Evolutionary conservation across 1,140 invertebrate species (phyloP).

Genomic region (Drosophila lacertosa): DNA sequence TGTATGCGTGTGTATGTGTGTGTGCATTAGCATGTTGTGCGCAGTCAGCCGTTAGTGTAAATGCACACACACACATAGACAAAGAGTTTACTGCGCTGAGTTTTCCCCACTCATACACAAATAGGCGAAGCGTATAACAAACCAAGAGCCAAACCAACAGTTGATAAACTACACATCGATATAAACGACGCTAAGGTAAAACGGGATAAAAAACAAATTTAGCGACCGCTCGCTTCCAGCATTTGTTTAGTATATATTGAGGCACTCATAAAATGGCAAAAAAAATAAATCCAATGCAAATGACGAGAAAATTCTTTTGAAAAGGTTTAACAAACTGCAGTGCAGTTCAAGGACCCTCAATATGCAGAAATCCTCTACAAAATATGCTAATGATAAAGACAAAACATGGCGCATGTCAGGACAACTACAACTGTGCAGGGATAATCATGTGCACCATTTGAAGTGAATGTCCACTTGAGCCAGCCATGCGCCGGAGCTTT

Average conservation of each 20-base stretch:
- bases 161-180: slow-evolving; percentile 11
- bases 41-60: slow-evolving; percentile 35
- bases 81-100: slow-evolving; percentile 9
- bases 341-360: slow-evolving; percentile 41
- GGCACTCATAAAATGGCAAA: not conserved
- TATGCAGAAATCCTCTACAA: not conserved
- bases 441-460: slow-evolving; percentile 47
- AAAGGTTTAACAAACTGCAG: slow-evolving; percentile 31
- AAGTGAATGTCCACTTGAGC: slow-evolving; percentile 22
- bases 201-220: not conserved
- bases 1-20: not conserved
- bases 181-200: not conserved
- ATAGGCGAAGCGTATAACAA: not conserved
- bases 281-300: slow-evolving; percentile 5
- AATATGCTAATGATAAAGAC: slow-evolving; percentile 11
- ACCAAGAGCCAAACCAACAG: not conserved
- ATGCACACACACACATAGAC: slow-evolving; percentile 13
- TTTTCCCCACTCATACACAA: slow-evolving; percentile 2
- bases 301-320: slow-evolving; percentile 4
- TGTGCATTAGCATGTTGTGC: slow-evolving; percentile 34
- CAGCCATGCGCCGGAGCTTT: not conserved
- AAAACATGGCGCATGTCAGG: slow-evolving; percentile 11
- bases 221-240: not conserved
- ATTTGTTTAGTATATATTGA: slow-evolving; percentile 16
- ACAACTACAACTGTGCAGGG: slow-evolving; percentile 29